Evolutionary conservation across 2,888 invertebrate species (phyloP), one percentile per base, ranked within the genome.

Genomic region (Argyresthia goedartella): DNA sequence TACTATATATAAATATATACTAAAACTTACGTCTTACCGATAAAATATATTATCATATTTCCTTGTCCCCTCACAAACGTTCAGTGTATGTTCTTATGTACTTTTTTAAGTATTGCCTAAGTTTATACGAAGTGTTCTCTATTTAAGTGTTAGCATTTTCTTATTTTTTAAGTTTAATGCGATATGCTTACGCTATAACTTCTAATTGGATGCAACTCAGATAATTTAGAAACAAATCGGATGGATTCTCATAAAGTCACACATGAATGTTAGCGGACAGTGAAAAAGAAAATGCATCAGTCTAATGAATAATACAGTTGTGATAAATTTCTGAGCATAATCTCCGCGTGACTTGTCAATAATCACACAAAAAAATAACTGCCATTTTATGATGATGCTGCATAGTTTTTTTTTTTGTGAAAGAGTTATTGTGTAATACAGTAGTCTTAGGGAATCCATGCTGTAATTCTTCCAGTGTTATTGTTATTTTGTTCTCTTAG

Each of bases 51-150:
- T 11, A 49, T n/a, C 4, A 43, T 41, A n/a, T 55, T 57, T 54
- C 54, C 60, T 67, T 63, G 63, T 62, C 61, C 39, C 39, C 10
- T 39, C 39, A 9, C 39, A 39, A 39, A 39, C n/a, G 63, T 66
- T 73, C 62, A 69, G 69, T 77, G 66, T 80, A 80, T 81, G 15
- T 49, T 10, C 33, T 8, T 34, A 47, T 8, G 74, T 72, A 76
- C 61, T 72, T 71, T 74, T 71, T 77, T 82, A 82, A 81, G 76
- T 80, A 80, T 76, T 73, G 81, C 81, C 81, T 84, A 84, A 82
- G 82, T 81, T 81, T 78, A 72, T 79, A 77, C 71, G 71, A 78
- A 68, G 67, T 77, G 74, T 80, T 78, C 35, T 48, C 36, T 36
- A 36, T 48, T 69, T 79, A 79, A 79, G 79, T 80, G 73, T 77